Percentiles rank a stretch among this genome's conserved stretches.
phyloP scores from a whole-genome alignment of 35 echinoderm and acorn worm genomes.

The Eucidaris tribuloides region DNA sequence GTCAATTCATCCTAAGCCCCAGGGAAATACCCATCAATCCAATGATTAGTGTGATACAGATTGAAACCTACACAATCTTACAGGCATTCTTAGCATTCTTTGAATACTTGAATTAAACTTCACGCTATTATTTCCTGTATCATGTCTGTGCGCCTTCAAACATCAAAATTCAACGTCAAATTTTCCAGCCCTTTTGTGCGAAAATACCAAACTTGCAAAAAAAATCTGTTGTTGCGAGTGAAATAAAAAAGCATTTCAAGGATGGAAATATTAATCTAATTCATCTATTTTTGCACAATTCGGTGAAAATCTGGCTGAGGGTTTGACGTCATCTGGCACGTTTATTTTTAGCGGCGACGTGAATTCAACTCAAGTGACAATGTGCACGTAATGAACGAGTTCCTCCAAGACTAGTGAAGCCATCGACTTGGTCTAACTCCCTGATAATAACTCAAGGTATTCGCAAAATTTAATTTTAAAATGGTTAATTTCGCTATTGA shows the following conservation, averaged over 20 bases:
- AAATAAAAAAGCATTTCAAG: neutral
- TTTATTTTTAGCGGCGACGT: slow-evolving; percentile 2
- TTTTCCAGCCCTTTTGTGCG: no score
- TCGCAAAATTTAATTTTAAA: no score
- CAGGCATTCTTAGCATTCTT: no score
- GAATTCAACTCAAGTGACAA: neutral
- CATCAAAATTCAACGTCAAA: no score
- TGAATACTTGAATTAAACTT: no score
- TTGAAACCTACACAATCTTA: no score
- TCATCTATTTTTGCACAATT: slow-evolving; percentile 4
- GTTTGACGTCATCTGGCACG: neutral
- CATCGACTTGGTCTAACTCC: neutral
- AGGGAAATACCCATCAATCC: no score
- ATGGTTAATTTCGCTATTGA: neutral
- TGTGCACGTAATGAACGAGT: slow-evolving; percentile 9
- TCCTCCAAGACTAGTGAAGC: neutral
- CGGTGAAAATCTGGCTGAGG: neutral
- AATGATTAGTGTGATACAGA: no score
- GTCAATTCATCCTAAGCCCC: no score
- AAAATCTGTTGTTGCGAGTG: neutral
- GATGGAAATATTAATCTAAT: neutral
- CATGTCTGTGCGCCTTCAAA: no score
- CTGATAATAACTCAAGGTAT: neutral
- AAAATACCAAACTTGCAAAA: no score
- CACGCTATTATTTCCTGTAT: no score